These are phyloP conservation scores for Mesocentrotus franciscanus DNA, from an alignment of 53 echinoderm and acorn worm species.

Conservation along the genomic window DNA sequence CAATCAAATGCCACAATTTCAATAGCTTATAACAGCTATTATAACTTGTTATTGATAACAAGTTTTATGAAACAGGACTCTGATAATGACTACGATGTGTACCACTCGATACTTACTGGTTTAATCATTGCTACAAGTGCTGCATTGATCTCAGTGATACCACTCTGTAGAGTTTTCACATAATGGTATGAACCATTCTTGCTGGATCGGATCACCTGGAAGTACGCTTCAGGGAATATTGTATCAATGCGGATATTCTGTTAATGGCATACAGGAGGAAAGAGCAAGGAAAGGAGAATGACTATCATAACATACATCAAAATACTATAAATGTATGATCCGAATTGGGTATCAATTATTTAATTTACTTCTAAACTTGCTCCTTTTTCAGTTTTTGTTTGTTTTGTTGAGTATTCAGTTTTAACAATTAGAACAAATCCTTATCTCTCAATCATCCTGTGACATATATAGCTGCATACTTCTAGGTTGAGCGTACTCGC, in stretches of 20 bases:
- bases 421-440: not conserved
- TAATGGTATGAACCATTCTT: conserved; percentile 92
- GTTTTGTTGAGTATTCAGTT: not conserved
- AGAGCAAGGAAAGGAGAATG: not conserved
- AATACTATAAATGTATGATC: not conserved
- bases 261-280: not conserved
- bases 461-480: no score
- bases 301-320: not conserved
- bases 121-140: conserved; percentile 87
- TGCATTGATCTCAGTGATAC: conserved; percentile 92
- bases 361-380: no score
- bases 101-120: conserved; percentile 74
- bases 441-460: no score
- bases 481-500: no score
- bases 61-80: no score
- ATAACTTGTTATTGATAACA: no score
- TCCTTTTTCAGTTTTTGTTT: no score
- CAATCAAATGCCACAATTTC: no score
- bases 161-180: conserved; percentile 82
- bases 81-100: not conserved
- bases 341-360: not conserved
- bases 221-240: conserved; percentile 79
- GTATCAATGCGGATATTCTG: conserved; percentile 96
- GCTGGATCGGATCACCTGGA: conserved; percentile 87
- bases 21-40: no score